Percentiles rank a stretch among this genome's conserved stretches.
Conservation (phyloP, 1,140 invertebrate species). For the Subanguina moxae region DNA sequence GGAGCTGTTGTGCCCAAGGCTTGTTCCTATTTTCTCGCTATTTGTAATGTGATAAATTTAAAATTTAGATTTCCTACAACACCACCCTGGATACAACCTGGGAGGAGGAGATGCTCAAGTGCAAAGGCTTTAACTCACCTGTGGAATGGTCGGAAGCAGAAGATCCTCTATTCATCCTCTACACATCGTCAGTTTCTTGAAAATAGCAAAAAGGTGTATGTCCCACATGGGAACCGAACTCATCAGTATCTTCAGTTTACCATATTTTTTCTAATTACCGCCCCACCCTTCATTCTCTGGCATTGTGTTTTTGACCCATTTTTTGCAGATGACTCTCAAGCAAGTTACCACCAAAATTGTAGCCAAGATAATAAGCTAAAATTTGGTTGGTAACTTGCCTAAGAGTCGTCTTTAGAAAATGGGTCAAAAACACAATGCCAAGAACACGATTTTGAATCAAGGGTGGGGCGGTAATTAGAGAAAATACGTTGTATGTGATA, state of each 20-base stretch:
- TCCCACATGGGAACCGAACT: too few species aligned
- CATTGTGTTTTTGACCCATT: too few species aligned
- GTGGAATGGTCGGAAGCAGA: slow-evolving; percentile 85
- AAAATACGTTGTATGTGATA: too few species aligned
- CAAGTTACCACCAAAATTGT: background rate
- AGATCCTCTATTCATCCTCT: slow-evolving; percentile 92
- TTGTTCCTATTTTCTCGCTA: background rate
- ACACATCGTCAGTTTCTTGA: slow-evolving; percentile 71
- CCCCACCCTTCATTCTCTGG: too few species aligned
- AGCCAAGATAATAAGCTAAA: background rate
- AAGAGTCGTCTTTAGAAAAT: background rate
- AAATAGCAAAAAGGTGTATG: background rate
- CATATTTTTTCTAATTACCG: slow-evolving; percentile 6
- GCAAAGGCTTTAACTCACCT: slow-evolving; percentile 16
- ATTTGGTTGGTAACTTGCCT: too few species aligned
- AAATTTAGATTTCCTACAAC: slow-evolving; percentile 9
- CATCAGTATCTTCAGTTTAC: too few species aligned
- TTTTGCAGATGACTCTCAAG: too few species aligned
- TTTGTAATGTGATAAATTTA: background rate
- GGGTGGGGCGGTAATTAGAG: too few species aligned
- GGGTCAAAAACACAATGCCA: too few species aligned
- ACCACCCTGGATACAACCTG: slow-evolving; percentile 22
- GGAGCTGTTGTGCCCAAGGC: slow-evolving; percentile 7
- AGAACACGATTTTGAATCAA: too few species aligned
- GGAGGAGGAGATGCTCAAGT: slow-evolving; percentile 30